Base-by-base conservation (phyloP, 2,888 invertebrate species). In the Gerris lacustris region DNA sequence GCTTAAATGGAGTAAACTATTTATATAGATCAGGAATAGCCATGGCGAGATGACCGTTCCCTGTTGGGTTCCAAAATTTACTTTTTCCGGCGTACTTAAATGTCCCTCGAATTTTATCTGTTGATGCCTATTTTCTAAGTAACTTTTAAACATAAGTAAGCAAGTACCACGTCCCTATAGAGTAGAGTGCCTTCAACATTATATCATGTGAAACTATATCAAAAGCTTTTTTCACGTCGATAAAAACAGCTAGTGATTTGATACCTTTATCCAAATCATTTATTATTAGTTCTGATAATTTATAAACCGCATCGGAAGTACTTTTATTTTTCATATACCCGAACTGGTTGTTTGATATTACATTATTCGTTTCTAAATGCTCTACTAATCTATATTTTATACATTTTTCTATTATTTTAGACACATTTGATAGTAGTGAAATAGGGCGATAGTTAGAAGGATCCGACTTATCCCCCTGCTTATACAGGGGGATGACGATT, bases 401-500 rank as follows among this genome's bases (percentile, higher is more conserved):
- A 55, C 9, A 55, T 5, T 55, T 55, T 55, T 55, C 55, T 11
- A 55, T 9, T 11, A 55, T 55, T 55, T 55, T 55, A 2, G 55
- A 15, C 9, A 55, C 55, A 55, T 55, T 55, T 11, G 55, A 55
- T 15, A 55, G 5, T 9, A 55, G 55, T 55, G 55, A 55, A 55
- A 55, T 55, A 55, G 55, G 55, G 55, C 55, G 55, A 55, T n/a
- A n/a, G n/a, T n/a, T 55, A 55, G 55, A 55, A 15, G 55, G 55
- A 55, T 55, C 55, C 15, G 55, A 55, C 15, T 55, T 55, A 55
- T 55, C 55, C 55, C 55, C 55, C 15, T 55, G 55, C 15, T 55
- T 55, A 55, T 55, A 5, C 55, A 55, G 15, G 55, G 55, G 55
- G 55, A 55, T 5, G 15, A 55, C 55, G 1, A 55, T 15, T 55